These are phyloP conservation scores for Rana temporaria DNA, from an alignment of 2,113 vertebrate species.

Conservation along the genomic window DNA sequence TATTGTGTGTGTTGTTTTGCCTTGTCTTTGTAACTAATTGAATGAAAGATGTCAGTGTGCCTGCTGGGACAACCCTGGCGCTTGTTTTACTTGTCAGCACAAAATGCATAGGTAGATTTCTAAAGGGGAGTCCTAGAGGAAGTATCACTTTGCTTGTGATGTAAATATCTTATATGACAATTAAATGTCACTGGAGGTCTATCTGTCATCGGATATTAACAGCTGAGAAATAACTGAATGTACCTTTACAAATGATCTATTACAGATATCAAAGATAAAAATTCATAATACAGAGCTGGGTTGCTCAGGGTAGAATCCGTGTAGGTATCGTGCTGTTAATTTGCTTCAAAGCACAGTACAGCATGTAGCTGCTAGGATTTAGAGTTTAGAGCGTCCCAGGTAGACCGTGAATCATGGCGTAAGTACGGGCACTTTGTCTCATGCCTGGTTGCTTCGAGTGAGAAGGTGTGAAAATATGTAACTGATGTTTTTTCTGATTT, in stretches of 20 bases:
- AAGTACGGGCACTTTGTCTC: constrained; percentile 13
- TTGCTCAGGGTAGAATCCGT: not conserved
- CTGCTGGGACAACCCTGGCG: constrained; percentile 57
- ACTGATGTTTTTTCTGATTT: constrained; percentile 11
- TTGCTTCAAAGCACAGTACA: not conserved
- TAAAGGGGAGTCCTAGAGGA: constrained; percentile 43
- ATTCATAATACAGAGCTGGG: not conserved
- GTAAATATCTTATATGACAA: not conserved
- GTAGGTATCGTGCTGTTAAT: constrained; percentile 9
- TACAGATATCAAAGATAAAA: not conserved
- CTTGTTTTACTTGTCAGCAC: constrained; percentile 55
- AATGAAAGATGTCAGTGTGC: constrained; percentile 60
- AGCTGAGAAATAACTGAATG: not conserved
- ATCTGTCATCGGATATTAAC: not conserved
- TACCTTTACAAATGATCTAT: not conserved
- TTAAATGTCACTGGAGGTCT: not conserved
- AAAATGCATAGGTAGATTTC: constrained; percentile 58
- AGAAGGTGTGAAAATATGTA: constrained; percentile 31
- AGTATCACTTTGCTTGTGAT: not conserved
- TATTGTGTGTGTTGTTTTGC: constrained; percentile 23
- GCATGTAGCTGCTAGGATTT: not conserved
- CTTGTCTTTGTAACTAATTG: constrained; percentile 65
- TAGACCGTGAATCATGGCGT: constrained; percentile 18
- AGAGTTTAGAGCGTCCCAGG: constrained; percentile 1
- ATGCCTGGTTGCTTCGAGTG: not conserved